Conservation (phyloP, 1,140 invertebrate species). For the Eumeta japonica region DNA sequence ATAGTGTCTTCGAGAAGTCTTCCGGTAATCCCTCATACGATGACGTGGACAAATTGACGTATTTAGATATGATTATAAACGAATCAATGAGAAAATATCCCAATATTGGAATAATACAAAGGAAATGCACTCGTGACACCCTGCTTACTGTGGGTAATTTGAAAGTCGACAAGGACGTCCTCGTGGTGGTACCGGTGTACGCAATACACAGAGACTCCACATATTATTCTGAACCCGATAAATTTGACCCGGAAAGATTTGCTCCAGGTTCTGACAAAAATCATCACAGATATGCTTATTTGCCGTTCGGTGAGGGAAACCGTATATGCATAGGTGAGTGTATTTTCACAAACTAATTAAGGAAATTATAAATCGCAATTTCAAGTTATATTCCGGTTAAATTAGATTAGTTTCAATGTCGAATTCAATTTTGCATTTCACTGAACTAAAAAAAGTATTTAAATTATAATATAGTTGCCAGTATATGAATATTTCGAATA, state of each 20-base stretch:
- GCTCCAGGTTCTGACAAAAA: constrained; percentile 38
- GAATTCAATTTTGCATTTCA: too few relatives aligned
- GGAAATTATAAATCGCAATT: too few relatives aligned
- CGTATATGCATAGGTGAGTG: constrained; percentile 62
- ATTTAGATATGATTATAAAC: constrained; percentile 35
- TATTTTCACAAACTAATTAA: too few relatives aligned
- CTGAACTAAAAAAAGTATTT: too few relatives aligned
- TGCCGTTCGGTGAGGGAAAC: constrained; percentile 64
- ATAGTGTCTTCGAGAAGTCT: constrained; percentile 31
- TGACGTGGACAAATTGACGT: constrained; percentile 27
- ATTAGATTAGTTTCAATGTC: too few relatives aligned
- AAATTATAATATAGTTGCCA: too few relatives aligned
- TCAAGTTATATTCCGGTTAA: too few relatives aligned
- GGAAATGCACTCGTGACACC: constrained; percentile 16
- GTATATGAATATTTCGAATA: too few relatives aligned
- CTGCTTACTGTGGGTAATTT: constrained; percentile 24
- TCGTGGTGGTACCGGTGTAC: constrained; percentile 25
- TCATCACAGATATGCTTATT: too few relatives aligned
- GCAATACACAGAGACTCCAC: constrained; percentile 35
- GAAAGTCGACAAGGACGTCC: constrained; percentile 23
- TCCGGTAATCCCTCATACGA: constrained; percentile 33
- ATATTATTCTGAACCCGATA: constrained; percentile 35
- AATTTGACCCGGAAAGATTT: constrained; percentile 46
- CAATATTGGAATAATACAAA: constrained; percentile 18
- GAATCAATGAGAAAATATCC: constrained; percentile 54